Percentiles rank a stretch among this genome's conserved stretches.
Conservation (phyloP, 2,113 vertebrate genomes). For the Salminus brasiliensis region DNA sequence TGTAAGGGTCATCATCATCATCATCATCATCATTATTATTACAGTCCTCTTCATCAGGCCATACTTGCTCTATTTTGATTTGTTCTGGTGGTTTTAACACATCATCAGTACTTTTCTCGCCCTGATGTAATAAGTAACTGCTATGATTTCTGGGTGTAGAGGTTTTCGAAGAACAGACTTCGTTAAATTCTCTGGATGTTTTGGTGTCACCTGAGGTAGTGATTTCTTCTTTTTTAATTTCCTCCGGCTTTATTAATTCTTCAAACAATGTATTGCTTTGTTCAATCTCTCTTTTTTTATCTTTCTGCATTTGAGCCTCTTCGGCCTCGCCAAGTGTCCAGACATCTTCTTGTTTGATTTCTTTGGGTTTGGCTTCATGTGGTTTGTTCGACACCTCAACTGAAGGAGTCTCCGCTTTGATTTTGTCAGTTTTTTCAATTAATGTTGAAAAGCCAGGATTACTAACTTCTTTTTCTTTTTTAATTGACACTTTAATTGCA, state of each 20-base stretch:
- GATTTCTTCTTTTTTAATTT: slow-evolving; percentile 62
- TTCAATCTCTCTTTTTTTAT: slow-evolving; percentile 13
- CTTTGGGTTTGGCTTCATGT: slow-evolving; percentile 6
- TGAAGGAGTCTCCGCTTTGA: slow-evolving; percentile 50
- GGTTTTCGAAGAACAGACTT: slow-evolving; percentile 50
- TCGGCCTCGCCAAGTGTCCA: neutral
- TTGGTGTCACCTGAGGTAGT: slow-evolving; percentile 55
- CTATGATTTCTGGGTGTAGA: neutral
- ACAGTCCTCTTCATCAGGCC: no score
- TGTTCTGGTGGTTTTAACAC: neutral
- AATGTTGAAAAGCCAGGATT: slow-evolving; percentile 22
- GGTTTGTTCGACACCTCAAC: neutral
- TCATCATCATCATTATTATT: slow-evolving; percentile 32
- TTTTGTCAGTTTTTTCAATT: slow-evolving; percentile 50
- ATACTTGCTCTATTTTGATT: slow-evolving; percentile 59
- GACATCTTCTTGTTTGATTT: slow-evolving; percentile 42
- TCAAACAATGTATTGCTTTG: neutral
- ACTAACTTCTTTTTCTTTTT: slow-evolving; percentile 19
- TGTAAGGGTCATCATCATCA: slow-evolving; percentile 9
- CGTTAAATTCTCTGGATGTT: slow-evolving; percentile 41
- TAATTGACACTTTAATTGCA: slow-evolving; percentile 14
- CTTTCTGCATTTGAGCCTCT: slow-evolving; percentile 8
- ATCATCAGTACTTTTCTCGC: slow-evolving; percentile 1
- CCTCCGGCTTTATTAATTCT: slow-evolving; percentile 44
- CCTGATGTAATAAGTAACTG: neutral